A percentile compares a stretch with the other conserved stretches of the same genome.
These are phyloP conservation scores for Cnemophilus loriae DNA, from an alignment of 2,113 vertebrate genomes.

Conservation along the genomic window DNA sequence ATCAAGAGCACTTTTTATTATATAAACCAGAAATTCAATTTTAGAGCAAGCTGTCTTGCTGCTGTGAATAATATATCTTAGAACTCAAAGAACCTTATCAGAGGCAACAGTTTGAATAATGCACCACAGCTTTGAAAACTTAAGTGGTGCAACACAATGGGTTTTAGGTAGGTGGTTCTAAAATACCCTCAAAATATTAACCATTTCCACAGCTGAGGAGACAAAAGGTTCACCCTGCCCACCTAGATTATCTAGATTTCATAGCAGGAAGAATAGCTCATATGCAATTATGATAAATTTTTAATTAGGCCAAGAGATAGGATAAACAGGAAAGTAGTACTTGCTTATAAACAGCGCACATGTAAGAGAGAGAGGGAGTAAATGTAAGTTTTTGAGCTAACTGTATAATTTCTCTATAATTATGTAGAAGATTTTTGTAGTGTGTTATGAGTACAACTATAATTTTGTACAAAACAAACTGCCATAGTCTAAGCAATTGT, in stretches of 20 bases:
- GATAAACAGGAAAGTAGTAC: background rate
- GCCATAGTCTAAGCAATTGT: background rate
- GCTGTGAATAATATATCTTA: background rate
- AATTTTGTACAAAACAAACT: background rate
- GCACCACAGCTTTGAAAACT: background rate
- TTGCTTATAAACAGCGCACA: fast-evolving
- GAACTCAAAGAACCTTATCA: background rate
- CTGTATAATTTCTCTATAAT: background rate
- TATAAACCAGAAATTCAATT: background rate
- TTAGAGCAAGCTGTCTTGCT: background rate
- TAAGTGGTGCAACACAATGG: background rate
- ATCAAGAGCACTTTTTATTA: background rate
- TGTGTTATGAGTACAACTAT: background rate
- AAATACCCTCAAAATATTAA: background rate
- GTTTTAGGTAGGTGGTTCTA: background rate
- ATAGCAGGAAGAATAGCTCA: background rate
- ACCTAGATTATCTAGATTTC: background rate
- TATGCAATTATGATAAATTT: background rate
- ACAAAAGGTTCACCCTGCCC: background rate
- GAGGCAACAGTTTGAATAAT: background rate
- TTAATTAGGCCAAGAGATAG: background rate
- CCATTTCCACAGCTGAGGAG: background rate
- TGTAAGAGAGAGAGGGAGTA: background rate
- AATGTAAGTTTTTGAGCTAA: background rate
- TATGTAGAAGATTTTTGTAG: background rate